phyloP scores from a whole-genome alignment of 1,140 invertebrate species.

The Bacillus rossius region DNA sequence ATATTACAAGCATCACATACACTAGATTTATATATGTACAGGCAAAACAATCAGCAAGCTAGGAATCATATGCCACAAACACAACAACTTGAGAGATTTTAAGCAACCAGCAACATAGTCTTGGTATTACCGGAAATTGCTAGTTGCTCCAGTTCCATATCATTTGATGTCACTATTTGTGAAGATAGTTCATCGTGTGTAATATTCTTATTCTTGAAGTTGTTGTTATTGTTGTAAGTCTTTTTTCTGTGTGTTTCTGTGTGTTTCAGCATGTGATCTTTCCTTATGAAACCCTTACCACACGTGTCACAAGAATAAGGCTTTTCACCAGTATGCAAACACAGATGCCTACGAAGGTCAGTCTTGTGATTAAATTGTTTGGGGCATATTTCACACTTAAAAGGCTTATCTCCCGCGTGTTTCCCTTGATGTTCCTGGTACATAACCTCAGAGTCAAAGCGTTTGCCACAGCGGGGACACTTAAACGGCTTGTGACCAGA shows the following conservation, averaged over 20 bases:
- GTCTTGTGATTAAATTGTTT: constrained; percentile 91
- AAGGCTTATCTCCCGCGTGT: constrained; percentile 79
- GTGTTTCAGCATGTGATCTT: constrained; percentile 94
- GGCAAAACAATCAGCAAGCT: too few relatives aligned
- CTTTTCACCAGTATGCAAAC: constrained; percentile 75
- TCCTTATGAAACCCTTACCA: constrained; percentile 85
- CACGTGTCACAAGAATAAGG: constrained; percentile 77
- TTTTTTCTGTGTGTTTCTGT: constrained; percentile 71
- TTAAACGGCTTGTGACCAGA: constrained; percentile 80
- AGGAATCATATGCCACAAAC: too few relatives aligned
- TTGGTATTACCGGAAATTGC: too few relatives aligned
- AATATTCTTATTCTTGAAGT: too few relatives aligned
- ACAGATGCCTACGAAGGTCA: constrained; percentile 81
- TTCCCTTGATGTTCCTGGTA: constrained; percentile 63
- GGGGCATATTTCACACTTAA: constrained; percentile 81
- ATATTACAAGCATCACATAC: too few relatives aligned
- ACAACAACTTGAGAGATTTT: too few relatives aligned
- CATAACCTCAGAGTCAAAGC: constrained; percentile 60
- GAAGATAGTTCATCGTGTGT: too few relatives aligned
- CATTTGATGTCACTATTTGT: too few relatives aligned
- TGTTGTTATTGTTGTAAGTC: neutral
- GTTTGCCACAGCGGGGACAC: constrained; percentile 76
- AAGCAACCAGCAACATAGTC: too few relatives aligned
- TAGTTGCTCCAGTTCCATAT: too few relatives aligned
- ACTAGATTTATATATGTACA: too few relatives aligned